These are phyloP conservation scores for Charina bottae DNA, from an alignment of 2,113 vertebrate genomes.

Conservation along the genomic window DNA sequence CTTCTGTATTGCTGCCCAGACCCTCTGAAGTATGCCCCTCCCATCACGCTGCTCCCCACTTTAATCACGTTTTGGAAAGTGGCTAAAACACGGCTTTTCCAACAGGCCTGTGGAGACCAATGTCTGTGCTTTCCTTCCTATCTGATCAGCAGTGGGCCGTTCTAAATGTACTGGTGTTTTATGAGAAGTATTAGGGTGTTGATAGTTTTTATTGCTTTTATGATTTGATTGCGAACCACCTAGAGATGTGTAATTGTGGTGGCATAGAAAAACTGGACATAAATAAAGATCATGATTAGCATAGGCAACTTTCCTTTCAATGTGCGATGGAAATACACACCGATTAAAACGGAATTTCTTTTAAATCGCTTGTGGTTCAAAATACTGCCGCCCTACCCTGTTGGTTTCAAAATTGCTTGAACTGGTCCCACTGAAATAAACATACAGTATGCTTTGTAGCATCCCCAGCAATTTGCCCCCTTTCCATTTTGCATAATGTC, in stretches of 20 bases:
- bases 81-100: neutral
- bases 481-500: neutral
- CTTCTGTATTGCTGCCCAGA: too few species aligned
- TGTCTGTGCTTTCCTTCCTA: neutral
- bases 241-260: neutral
- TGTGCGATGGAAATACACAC: conserved; percentile 39
- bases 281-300: neutral
- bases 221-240: neutral
- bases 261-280: neutral
- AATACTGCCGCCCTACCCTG: neutral
- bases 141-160: neutral
- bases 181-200: neutral
- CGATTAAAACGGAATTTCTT: conserved; percentile 53
- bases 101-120: neutral
- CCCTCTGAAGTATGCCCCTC: neutral
- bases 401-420: neutral
- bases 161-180: neutral
- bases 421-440: neutral
- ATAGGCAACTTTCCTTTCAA: conserved; percentile 44
- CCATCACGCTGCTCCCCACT: neutral
- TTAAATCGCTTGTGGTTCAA: conserved; percentile 44
- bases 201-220: neutral
- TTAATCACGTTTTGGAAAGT: neutral
- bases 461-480: too few species aligned
- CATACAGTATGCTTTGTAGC: neutral